Evolutionary conservation across 2,888 invertebrate genomes (phyloP), one percentile per base, ranked within the genome.

Genomic region (Diachrysia chrysitis): DNA sequence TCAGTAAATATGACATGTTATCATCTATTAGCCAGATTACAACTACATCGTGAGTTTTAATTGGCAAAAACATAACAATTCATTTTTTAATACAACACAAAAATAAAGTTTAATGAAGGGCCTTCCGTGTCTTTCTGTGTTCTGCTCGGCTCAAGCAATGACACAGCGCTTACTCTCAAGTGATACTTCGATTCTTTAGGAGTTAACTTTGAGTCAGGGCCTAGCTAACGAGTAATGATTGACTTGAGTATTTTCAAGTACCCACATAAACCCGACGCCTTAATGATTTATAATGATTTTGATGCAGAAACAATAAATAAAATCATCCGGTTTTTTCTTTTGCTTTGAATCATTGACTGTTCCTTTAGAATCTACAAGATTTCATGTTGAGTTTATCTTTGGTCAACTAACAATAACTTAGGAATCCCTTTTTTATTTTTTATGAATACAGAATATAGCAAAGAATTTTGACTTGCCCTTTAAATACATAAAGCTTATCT

Each of bases 151-250:
- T 81, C 84, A 87, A 88, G 89, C 91, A 92, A 93, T 95, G 95
- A 95, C 94, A 91, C 92, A 93, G 94, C 95, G 88, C 85, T 92
- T 89, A 91, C 88, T 90, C 84, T 92, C 86, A 90, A 94, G 93
- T 92, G 93, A 93, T 94, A 92, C 94, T 94, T 92, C 87, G 89
- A 90, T 91, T 93, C 93, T 93, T 92, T 91, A 89, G 87, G 89
- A 89, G 90, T 90, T 90, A 89, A 90, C 90, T 92, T 86, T 85
- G 86, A 89, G 86, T 81, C 86, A 80, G 48, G 21, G 83, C 81
- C 87, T 86, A 87, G 86, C 92, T 94, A 94, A 94, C 93, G 93
- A 94, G 92, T 90, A 85, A 89, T 90, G 90, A 92, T 92, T 91
- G 92, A 92, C 88, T 91, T 83, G 82, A 91, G 91, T 87, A 88